Conservation (phyloP, 2,797 vertebrate species). For the Notamacropus eugenii region DNA sequence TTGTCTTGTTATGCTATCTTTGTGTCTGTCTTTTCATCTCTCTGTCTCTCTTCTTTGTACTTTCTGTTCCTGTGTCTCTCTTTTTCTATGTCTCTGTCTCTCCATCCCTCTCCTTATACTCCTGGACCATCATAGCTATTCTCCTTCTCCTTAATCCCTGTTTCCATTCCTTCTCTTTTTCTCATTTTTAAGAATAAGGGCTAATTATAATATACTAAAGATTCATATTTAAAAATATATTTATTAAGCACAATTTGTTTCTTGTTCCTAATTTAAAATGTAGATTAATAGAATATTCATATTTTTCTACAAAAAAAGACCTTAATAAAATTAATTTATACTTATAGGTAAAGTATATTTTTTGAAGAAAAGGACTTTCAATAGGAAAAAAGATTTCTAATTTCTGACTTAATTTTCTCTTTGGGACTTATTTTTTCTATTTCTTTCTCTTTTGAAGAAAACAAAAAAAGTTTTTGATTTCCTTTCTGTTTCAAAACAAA, state of each 20-base stretch:
- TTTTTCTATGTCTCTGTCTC: background rate
- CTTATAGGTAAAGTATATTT: background rate
- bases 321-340: background rate
- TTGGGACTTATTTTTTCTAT: background rate
- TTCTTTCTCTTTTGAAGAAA: background rate
- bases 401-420: background rate
- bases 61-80: background rate
- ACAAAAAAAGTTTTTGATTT: background rate
- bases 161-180: background rate
- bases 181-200: background rate
- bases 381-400: background rate
- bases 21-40: background rate
- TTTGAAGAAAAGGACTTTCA: background rate
- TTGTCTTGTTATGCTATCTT: background rate
- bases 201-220: background rate
- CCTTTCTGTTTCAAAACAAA: background rate
- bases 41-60: background rate
- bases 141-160: background rate
- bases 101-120: background rate
- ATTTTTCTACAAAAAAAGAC: background rate
- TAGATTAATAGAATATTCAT: background rate
- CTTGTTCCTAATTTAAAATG: background rate
- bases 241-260: background rate
- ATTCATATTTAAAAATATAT: background rate
- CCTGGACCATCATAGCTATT: background rate